Conservation (phyloP, 2,888 invertebrate species). For the Congeria kusceri region DNA sequence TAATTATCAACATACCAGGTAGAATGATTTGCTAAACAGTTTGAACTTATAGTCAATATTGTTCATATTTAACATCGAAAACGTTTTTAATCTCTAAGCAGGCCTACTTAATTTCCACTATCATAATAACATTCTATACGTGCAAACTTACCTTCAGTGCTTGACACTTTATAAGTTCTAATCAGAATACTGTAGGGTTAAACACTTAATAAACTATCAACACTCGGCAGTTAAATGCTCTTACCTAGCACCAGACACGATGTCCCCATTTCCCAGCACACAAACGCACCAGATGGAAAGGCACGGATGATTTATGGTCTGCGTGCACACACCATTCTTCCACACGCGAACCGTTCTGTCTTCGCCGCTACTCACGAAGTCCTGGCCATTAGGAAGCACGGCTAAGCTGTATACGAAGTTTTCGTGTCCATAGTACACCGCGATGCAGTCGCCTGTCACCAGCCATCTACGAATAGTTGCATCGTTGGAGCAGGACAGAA, state of each 20-base stretch:
- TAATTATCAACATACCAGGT: too few species aligned
- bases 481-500: conserved; percentile 97
- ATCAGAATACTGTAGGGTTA: too few species aligned
- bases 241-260: conserved; percentile 92
- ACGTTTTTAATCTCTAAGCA: too few species aligned
- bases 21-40: too few species aligned
- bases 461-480: conserved; percentile 94
- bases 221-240: conserved; percentile 13
- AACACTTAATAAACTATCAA: too few species aligned
- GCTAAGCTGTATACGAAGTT: conserved; percentile 92
- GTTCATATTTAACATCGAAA: too few species aligned
- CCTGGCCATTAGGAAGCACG: conserved; percentile 86
- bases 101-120: too few species aligned
- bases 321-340: conserved; percentile 87
- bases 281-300: conserved; percentile 96
- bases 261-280: conserved; percentile 93
- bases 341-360: conserved; percentile 94
- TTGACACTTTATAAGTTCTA: too few species aligned
- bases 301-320: conserved; percentile 92
- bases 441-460: conserved; percentile 90
- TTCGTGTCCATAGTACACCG: conserved; percentile 91
- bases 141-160: too few species aligned
- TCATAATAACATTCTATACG: too few species aligned
- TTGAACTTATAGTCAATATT: too few species aligned
- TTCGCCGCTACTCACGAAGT: conserved; percentile 94